Evolutionary conservation across 2,113 vertebrate species (phyloP), one percentile per base, ranked within the genome.

Genomic region (Gallinago jamesoni): DNA sequence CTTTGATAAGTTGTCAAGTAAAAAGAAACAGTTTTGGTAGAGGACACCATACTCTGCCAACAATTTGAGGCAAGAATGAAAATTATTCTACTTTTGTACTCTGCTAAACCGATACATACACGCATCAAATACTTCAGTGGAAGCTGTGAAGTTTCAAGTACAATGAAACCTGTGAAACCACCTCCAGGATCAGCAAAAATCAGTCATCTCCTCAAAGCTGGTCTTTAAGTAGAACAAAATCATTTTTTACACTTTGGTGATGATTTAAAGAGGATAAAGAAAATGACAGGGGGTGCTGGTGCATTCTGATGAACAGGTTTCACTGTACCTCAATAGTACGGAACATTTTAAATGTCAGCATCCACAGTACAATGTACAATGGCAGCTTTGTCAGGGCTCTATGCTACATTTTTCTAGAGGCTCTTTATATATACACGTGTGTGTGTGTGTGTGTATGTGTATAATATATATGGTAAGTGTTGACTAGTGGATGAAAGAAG

Each of bases 81-180:
- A 95, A 85, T 85, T 74, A 86, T 92, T 94, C 91, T 68, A 74
- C 87, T 96, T 95, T 70, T 85, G 67, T 94, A 31, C 45, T 96
- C 69, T 89, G 96, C 94, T 96, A 80, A 94, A 82, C 66, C 0
- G 3, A 79, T 94, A 87, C 52, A 67, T 72, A 92, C 80, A 87
- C 41, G 67, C 89, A 95, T 90, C 93, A 96, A 52, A 92, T 95
- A 89, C 78, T 91, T 97, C 91, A 89, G 94, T 66, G 89, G 74
- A 94, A 94, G 77, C 96, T 96, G 96, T 97, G 96, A 96, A 96
- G 95, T 97, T 97, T 97, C 94, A 94, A 97, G 94, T 97, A 97
- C 96, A 94, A 94, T 97, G 95, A 94, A 96, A 97, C 89, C 95
- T 96, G 96, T 96, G 96, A 97, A 97, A 94, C 94, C 92, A 96